Conservation (phyloP, 2,113 vertebrate genomes). For the Malaclemys terrapin region DNA sequence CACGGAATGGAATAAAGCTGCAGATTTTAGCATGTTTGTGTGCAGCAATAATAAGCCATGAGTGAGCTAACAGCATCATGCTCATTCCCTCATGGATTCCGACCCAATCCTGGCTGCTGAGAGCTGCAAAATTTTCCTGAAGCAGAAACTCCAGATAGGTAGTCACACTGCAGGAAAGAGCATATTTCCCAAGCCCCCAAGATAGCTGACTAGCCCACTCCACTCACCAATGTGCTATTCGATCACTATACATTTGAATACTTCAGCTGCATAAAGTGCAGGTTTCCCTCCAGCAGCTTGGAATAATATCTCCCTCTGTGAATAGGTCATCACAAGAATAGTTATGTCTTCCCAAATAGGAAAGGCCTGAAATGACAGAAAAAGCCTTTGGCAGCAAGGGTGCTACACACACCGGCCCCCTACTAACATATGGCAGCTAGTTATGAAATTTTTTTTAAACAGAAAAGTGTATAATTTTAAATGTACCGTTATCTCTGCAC, state of each 20-base stretch:
- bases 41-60: neutral
- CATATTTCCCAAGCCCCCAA: neutral
- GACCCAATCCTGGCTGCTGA: neutral
- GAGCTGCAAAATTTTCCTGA: neutral
- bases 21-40: neutral
- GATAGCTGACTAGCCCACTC: neutral
- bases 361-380: no score
- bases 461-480: no score
- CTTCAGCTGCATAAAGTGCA: neutral
- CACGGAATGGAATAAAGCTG: neutral
- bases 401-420: no score
- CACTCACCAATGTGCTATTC: neutral
- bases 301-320: no score
- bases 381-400: no score
- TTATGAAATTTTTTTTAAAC: no score
- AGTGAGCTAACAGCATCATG: neutral
- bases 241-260: neutral
- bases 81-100: neutral
- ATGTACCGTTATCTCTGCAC: no score
- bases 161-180: neutral
- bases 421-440: no score
- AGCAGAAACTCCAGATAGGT: neutral
- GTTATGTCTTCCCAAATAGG: no score
- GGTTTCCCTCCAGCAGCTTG: no score
- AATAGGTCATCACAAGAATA: no score